These are phyloP conservation scores for Cheilosia vernalis DNA, from an alignment of 2,888 invertebrate genomes.

Conservation along the genomic window DNA sequence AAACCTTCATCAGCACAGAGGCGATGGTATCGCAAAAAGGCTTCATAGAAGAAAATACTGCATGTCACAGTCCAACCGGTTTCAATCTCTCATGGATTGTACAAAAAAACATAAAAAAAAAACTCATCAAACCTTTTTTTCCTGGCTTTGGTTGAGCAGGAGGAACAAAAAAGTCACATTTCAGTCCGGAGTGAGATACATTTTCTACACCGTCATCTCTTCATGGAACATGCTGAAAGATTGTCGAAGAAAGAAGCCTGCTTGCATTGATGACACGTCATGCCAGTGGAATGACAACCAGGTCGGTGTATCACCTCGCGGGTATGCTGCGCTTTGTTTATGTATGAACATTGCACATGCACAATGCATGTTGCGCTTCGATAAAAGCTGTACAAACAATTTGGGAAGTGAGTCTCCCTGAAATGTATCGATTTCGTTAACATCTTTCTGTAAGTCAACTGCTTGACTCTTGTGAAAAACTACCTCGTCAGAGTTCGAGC, in stretches of 20 bases:
- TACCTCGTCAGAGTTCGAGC: too few species aligned
- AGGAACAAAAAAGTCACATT: neutral
- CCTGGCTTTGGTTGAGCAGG: conserved; percentile 33
- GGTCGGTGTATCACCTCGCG: conserved; percentile 45
- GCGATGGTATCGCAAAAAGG: conserved; percentile 3
- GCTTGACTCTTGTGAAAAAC: too few species aligned
- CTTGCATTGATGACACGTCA: conserved; percentile 56
- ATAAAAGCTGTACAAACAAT: conserved; percentile 1
- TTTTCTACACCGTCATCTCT: conserved; percentile 32
- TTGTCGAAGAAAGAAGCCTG: conserved; percentile 48
- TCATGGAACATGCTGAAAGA: conserved; percentile 38
- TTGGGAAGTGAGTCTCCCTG: neutral
- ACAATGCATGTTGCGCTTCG: conserved; percentile 35
- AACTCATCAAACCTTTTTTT: conserved; percentile 33
- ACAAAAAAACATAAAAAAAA: neutral
- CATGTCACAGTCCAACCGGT: conserved; percentile 56
- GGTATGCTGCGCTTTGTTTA: conserved; percentile 36
- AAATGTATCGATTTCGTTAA: too few species aligned
- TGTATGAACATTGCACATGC: conserved; percentile 7
- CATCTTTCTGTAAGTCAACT: too few species aligned
- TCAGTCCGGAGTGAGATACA: conserved; percentile 5
- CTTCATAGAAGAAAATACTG: conserved; percentile 25
- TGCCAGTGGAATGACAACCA: conserved; percentile 43
- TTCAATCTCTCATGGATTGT: conserved; percentile 15
- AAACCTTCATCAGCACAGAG: conserved; percentile 50